phyloP scores from a whole-genome alignment of 1,140 invertebrate genomes.

The Papilio aristodemus region DNA sequence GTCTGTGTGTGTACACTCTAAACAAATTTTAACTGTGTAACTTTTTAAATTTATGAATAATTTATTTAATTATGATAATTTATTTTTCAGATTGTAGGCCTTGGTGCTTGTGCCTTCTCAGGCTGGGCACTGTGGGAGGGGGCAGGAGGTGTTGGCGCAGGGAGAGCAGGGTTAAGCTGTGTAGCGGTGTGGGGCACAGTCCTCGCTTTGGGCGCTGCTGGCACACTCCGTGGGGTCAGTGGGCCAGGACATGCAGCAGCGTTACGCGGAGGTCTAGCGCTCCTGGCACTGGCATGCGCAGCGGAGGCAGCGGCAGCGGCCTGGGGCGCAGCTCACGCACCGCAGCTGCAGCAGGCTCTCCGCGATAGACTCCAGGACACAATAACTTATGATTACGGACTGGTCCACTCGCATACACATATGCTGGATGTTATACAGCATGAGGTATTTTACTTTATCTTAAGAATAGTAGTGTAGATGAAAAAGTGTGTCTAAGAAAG shows the following conservation, averaged over 20 bases:
- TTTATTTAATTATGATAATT: background rate
- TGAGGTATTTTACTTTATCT: slow-evolving; percentile 41
- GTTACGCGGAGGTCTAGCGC: slow-evolving; percentile 50
- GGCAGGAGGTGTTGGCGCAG: slow-evolving; percentile 52
- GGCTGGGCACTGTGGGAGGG: slow-evolving; percentile 68
- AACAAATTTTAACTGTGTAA: no score
- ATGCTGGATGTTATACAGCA: slow-evolving; percentile 63
- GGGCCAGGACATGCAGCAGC: slow-evolving; percentile 46
- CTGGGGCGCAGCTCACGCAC: slow-evolving; percentile 63
- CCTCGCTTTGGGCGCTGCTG: slow-evolving; percentile 49
- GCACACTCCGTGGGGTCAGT: slow-evolving; percentile 43
- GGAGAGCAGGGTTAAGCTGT: slow-evolving; percentile 58
- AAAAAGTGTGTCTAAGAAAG: no score
- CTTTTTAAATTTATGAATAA: no score
- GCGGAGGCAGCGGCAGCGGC: slow-evolving; percentile 61
- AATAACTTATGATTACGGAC: slow-evolving; percentile 58
- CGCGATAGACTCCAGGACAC: slow-evolving; percentile 55
- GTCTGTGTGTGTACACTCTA: no score
- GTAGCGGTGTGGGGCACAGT: slow-evolving; percentile 57
- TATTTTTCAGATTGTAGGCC: slow-evolving; percentile 53
- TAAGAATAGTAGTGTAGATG: no score
- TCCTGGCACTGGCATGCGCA: slow-evolving; percentile 54
- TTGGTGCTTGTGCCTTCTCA: slow-evolving; percentile 50
- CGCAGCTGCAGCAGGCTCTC: slow-evolving; percentile 52
- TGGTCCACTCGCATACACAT: slow-evolving; percentile 51